Base-by-base conservation (phyloP, 2,113 vertebrate genomes). In the Lagopus leucura region DNA sequence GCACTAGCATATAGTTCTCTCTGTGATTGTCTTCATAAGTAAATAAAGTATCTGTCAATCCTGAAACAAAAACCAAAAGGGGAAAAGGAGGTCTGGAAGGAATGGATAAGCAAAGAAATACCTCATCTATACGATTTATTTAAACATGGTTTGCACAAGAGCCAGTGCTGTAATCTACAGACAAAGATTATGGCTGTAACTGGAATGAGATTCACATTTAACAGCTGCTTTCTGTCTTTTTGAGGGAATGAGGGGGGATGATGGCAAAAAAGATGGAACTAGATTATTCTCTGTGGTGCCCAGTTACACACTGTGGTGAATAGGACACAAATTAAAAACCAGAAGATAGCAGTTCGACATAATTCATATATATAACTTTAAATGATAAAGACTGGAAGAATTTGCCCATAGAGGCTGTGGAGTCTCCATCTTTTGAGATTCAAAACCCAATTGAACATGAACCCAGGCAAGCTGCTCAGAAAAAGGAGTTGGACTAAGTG, bases 41-140 rank as follows among this genome's bases (percentile, higher is more conserved):
- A 60, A 74, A 90, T 40, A 74, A 93, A 67, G 38, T 50, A 1
- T 4, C 2, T 63, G n/a, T 10, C 16, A 91, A 54, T 7, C 28
- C 8, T 45, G 16, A 16, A 24, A 38, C 63, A 60, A 88, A 83
- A 55, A 66, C 60, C 19, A 30, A 47, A 81, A 80, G 58, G 11
- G 60, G 7, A 67, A 92, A 86, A 87, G 12, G 16, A 69, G 32
- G 52, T 83, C 25, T 93, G 42, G 45, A 82, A 86, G 27, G 77
- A 88, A 20, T 11, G 25, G 4, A 5, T 74, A 52, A 93, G 67
- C 7, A 81, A 81, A 90, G 19, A 81, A 90, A 64, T 58, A 40
- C 4, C 76, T 90, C 28, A 81, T 14, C 16, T 60, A 25, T 15
- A 64, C 6, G 2, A 1, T 11, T 79, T 75, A 40, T 70, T 87